Base-by-base conservation (phyloP, 2,888 invertebrate species). In the Sclerodermus sp. region DNA sequence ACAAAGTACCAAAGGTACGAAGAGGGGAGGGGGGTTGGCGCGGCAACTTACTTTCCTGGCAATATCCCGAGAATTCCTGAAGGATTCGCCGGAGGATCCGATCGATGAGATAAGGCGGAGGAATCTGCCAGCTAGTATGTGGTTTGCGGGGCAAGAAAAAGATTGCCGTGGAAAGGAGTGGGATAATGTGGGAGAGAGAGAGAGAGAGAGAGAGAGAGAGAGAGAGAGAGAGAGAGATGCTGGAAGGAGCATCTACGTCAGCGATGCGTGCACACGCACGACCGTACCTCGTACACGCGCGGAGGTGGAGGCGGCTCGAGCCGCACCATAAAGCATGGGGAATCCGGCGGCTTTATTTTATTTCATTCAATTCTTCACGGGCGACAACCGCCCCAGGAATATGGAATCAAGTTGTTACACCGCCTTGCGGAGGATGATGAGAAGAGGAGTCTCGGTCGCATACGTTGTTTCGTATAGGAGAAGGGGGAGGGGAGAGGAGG, bases 331-430 rank as follows among this genome's bases (percentile, higher is more conserved):
- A 54, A 54, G 51, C 54, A 54, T 34, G 53, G 54, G 51, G 63
- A 64, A 67, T 57, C 61, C 63, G 60, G 57, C 42, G 59, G 60
- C 62, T 70, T 74, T 70, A 74, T 71, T 73, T 73, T 69, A 74
- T 73, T 70, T 70, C 68, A 70, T 71, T 73, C 70, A 70, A 73
- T 75, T 71, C 67, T 68, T 72, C 70, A 71, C 67, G 59, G 60
- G 63, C 68, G 69, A 70, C 66, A 68, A 68, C 57, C 67, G 57
- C 61, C 60, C 61, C 58, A 59, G 61, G 74, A 75, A 75, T 75
- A 73, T 72, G 70, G 64, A 75, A 75, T 75, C 70, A 65, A 75
- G 71, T 73, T 70, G 74, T 70, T 71, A 13, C 38, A 17, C 40
- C 43, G 40, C 36, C 44, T 44, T 49, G 32, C 39, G 18, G 17